Base-by-base conservation (phyloP, 92 coral and sea anemone species). In the Siderastrea siderea region DNA sequence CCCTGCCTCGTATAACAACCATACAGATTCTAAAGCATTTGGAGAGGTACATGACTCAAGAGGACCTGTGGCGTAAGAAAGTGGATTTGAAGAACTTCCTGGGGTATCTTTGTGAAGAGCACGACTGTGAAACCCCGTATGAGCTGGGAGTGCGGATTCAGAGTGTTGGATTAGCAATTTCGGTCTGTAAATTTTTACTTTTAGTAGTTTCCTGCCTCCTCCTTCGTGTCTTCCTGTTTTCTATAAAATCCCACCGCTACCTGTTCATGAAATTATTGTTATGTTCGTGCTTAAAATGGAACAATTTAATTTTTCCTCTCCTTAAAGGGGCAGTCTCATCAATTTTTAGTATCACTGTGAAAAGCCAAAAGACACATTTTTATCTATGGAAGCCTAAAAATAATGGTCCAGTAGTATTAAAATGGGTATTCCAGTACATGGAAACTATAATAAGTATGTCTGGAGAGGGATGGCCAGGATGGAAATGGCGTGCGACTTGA, bases 131-230 rank as follows among this genome's bases (percentile, higher is more conserved):
- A 6, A 78, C 95, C n/a, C 96, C 96, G 1, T 96, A 93, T 68
- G 93, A 94, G 15, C 88, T 96, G 47, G 99, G 99, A 15, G 92
- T 96, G 15, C 93, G 93, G 50, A 91, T 96, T 48, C 94, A 91
- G 63, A 94, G 99, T 52, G 57, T 96, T 71, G 99, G 94, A 17
- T 86, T 96, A 46, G 93, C 95, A 15, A 87, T 96, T 70, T 84
- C 95, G 85, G 99, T 96, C 82, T 16, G 77, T 50, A 71, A 71
- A 68, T 47, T 7, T 5, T 47, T 11, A 6, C 4, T 51, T 74
- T 76, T 38, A 54, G 16, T 12, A 12, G 45, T 12, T 69, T 46
- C 52, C 6, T 45, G 47, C 50, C 72, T 68, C 45, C 2, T 45
- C 53, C 71, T 26, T 62, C 70, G 68, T 83, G 8, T 61, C 14